Base-by-base conservation (phyloP, 2,797 vertebrate genomes). In the Lemur catta region DNA sequence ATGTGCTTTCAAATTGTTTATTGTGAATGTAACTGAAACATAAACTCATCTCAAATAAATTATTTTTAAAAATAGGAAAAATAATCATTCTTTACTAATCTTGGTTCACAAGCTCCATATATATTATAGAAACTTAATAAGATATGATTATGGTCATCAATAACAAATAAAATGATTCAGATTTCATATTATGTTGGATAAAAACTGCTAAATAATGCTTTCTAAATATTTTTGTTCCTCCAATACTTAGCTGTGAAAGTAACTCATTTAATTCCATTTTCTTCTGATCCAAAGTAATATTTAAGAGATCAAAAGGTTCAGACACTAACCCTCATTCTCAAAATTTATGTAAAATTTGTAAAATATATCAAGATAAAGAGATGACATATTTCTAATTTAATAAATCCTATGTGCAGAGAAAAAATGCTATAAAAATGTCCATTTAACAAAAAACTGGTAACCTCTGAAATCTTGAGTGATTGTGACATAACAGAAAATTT, bases 151-250 rank as follows among this genome's bases (percentile, higher is more conserved):
- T 85, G 33, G 46, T 95, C n/a, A 76, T 91, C 88, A 85, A 41
- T 93, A 10, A 89, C 50, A 92, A 85, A 92, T 46, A 59, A 95
- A 95, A 81, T 90, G 28, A 90, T 69, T 93, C 61, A 95, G 30
- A 92, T n/a, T 81, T 89, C 59, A 97, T 74, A 96, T 90, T 87
- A 93, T 95, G 38, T 15, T 76, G 43, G 26, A 92, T 81, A 84
- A 93, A 89, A 82, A 81, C 24, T 71, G 46, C 43, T 94, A 87
- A 92, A 74, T 81, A 89, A 91, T 76, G 30, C 35, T 33, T 80
- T 91, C 79, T 75, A 38, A 20, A 75, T 89, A 85, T 50, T 89
- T 93, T 94, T 48, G 4, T 84, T 88, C 59, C n/a, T 94, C 28
- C 12, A 95, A 78, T 30, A 84, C 33, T 79, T 85, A 92, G n/a